Conservation (phyloP, 2,797 vertebrate species). For the Poeciliopsis infans region DNA sequence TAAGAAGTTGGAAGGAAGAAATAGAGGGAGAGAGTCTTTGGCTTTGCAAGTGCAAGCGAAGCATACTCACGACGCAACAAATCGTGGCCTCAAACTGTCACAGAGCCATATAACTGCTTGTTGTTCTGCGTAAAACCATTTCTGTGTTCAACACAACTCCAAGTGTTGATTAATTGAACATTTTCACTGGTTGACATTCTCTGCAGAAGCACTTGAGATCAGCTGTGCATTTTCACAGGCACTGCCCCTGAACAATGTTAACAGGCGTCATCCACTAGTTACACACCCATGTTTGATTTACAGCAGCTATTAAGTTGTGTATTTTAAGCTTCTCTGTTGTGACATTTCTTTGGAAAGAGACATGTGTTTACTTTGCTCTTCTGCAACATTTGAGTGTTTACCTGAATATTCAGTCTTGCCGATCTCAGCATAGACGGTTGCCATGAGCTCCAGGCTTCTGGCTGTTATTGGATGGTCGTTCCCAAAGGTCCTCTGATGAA, state of each 20-base stretch:
- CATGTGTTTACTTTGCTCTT: background rate
- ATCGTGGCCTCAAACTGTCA: constrained; percentile 68
- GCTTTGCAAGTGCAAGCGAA: constrained; percentile 51
- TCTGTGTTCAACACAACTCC: constrained; percentile 21
- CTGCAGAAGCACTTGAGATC: constrained; percentile 18
- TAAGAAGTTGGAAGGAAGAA: constrained; percentile 14
- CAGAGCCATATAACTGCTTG: constrained; percentile 21
- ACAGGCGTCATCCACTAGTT: background rate
- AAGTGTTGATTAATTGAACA: constrained; percentile 56
- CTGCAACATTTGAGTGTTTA: constrained; percentile 47
- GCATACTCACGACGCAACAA: constrained; percentile 39
- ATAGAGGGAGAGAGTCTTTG: background rate
- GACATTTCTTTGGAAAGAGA: background rate
- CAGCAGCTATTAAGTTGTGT: background rate
- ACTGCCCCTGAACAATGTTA: background rate
- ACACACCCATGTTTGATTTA: constrained; percentile 27
- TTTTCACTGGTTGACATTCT: constrained; percentile 23
- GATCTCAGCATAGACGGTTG: constrained; percentile 83
- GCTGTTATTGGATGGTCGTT: constrained; percentile 83
- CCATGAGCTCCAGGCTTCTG: constrained; percentile 84
- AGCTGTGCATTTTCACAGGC: constrained; percentile 3
- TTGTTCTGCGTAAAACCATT: constrained; percentile 39
- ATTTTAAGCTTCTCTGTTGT: background rate
- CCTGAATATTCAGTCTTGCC: constrained; percentile 86
- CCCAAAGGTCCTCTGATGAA: constrained; percentile 83